Evolutionary conservation across 2,888 invertebrate species (phyloP), one percentile per base, ranked within the genome.

Genomic region (Axea sp.): DNA sequence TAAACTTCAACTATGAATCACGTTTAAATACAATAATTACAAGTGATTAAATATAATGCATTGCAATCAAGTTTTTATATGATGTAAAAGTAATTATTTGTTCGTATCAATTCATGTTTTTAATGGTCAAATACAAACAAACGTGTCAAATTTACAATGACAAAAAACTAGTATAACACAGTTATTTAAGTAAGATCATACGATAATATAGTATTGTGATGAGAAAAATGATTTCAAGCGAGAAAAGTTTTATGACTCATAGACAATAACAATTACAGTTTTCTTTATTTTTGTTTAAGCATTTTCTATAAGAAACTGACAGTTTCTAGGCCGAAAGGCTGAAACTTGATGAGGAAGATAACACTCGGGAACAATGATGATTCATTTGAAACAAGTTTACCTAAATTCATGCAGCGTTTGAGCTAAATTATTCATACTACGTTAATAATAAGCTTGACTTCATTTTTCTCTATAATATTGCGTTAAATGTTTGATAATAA

Each of bases 111-210:
- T 17, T 57, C 24, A 30, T 22, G 47, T 45, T 60, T 60, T 45
- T 60, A 17, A 47, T 7, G 9, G 43, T 39, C 22, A 28, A 55
- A 39, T 55, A 55, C 39, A 59, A 57, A 12, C 12, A 31, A 59
- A 28, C 19, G 60, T 49, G 60, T 60, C 60, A 60, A 60, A 60
- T 60, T 60, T 49, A 28, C 39, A 60, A 45, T 5, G 24, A 22
- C 17, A 22, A 30, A 35, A 3, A 37, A 60, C n/a, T 35, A 57
- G 43, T 14, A 4, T 57, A 57, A 57, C 9, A 14, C 43, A 31
- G 43, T 37, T 19, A 9, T 37, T 53, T 55, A 15, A 43, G 11
- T 43, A 57, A 57, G 41, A 15, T 31, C 41, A 30, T 47, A 31
- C 4, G 28, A 37, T 45, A 37, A 11, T 22, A 3, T 26, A 60